Base-by-base conservation (phyloP, 2,888 invertebrate species). In the Junonia oenone region DNA sequence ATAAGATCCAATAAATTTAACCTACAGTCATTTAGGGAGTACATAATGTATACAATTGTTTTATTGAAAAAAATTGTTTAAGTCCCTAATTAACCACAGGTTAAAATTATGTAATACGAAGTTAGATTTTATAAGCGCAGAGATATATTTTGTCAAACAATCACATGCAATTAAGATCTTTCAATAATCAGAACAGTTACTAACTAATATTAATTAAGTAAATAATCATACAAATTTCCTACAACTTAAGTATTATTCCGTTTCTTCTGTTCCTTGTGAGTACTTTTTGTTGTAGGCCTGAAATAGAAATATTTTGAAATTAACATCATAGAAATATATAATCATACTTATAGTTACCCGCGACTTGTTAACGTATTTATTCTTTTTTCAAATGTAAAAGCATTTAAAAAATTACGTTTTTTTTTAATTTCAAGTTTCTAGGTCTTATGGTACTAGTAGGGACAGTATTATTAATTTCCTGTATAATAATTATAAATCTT, bases 251-350 rank as follows among this genome's bases (percentile, higher is more conserved):
- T 55, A 68, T 72, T 71, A 76, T 57, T 75, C 73, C 2, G 72
- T 64, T 57, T 53, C 61, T 63, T 45, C 57, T 29, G 59, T 47
- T 45, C 63, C 58, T 52, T 61, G 61, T 17, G 59, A 57, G 31
- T 70, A 67, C 59, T 76, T 81, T 55, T 68, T 73, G 58, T 81
- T 80, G 63, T 83, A 89, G 3, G 83, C 81, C 88, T 89, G 78
- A 45, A 80, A 77, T 29, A n/a, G n/a, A 62, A 55, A 64, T 55
- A 19, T n/a, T 17, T 4, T 17, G 57, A 40, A 51, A 49, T 48
- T 11, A 11, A 8, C 27, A 29, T 29, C 29, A 27, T 19, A n/a
- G n/a, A n/a, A n/a, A n/a, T n/a, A n/a, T n/a, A n/a, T n/a, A n/a
- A n/a, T n/a, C n/a, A n/a, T n/a, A n/a, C n/a, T n/a, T n/a, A n/a